Evolutionary conservation across 2,888 invertebrate species (phyloP), one percentile per base, ranked within the genome.

Genomic region (Monochamus alternatus): DNA sequence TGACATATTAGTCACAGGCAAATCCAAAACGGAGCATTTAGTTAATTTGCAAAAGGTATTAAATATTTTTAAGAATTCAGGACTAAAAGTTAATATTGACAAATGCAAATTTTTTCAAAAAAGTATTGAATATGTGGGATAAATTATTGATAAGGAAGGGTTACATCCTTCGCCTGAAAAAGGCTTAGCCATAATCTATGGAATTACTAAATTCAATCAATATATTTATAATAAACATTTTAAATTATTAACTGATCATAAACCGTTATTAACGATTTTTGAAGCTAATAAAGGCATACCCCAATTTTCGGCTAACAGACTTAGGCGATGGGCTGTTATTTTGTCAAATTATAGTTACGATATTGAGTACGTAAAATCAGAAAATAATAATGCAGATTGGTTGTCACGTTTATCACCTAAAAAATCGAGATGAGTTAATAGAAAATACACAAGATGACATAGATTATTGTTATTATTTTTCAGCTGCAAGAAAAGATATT

Each of bases 161-260:
- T 38, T 38, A 38, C 38, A 38, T 38, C 38, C 38, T 38, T 38
- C 38, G 3, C 38, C 38, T 38, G 38, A 38, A 38, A 38, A 38
- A 71, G 64, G 38, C 7, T 60, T 71, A 31, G 51, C 47, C 47
- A 71, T 71, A 10, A 71, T 63, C 44, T 71, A 62, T 38, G 70
- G 70, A 30, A 32, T 71, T 4, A 71, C 44, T 14, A 51, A 30
- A 71, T 71, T 69, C 5, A 60, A 71, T 47, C 60, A 71, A 12
- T 71, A 51, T 62, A 30, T 71, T 44, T 63, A 51, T 32, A 62
- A 32, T 62, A 63, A 62, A 32, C 14, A 44, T 43, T 74, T 74
- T 63, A 69, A 47, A n/a, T n/a, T 75, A 14, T 64, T 60, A 44
- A 75, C 70, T 47, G 70, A 75, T 70, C 75, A 75, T 58, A 75